Conservation (phyloP, 1,140 invertebrate genomes). For the Homarus americanus region DNA sequence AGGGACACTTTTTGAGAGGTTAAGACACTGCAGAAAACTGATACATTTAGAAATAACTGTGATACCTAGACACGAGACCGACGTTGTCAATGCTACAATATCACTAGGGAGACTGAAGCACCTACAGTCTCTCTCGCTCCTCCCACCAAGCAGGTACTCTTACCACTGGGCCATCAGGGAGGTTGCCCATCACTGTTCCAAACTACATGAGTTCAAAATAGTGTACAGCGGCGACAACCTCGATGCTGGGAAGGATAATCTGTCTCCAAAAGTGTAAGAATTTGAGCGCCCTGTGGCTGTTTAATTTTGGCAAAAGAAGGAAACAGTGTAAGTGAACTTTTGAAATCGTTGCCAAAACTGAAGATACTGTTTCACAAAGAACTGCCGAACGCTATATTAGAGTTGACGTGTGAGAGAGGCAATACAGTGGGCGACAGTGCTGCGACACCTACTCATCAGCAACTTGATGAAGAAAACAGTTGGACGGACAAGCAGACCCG, state of each 20-base stretch:
- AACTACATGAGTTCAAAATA: constrained; percentile 33
- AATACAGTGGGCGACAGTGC: too few species aligned
- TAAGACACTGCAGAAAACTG: constrained; percentile 44
- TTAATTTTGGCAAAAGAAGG: constrained; percentile 57
- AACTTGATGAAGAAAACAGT: neutral
- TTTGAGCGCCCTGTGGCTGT: constrained; percentile 44
- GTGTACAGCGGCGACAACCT: constrained; percentile 52
- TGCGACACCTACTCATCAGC: neutral
- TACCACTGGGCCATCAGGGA: constrained; percentile 49
- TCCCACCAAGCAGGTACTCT: constrained; percentile 28
- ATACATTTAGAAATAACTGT: constrained; percentile 35
- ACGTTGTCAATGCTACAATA: neutral
- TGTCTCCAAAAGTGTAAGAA: constrained; percentile 1
- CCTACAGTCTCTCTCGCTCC: constrained; percentile 32
- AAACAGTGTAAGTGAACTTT: constrained; percentile 19
- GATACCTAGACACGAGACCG: neutral
- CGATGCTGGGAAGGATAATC: neutral
- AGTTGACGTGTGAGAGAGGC: neutral
- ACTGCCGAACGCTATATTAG: constrained; percentile 60
- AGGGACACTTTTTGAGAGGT: constrained; percentile 6
- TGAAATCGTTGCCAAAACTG: constrained; percentile 19
- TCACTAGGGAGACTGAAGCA: constrained; percentile 19
- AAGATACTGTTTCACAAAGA: constrained; percentile 59
- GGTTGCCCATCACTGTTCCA: constrained; percentile 25
- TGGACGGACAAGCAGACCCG: neutral